phyloP scores from a whole-genome alignment of 2,888 invertebrate genomes.

The Mellilla xanthometata region DNA sequence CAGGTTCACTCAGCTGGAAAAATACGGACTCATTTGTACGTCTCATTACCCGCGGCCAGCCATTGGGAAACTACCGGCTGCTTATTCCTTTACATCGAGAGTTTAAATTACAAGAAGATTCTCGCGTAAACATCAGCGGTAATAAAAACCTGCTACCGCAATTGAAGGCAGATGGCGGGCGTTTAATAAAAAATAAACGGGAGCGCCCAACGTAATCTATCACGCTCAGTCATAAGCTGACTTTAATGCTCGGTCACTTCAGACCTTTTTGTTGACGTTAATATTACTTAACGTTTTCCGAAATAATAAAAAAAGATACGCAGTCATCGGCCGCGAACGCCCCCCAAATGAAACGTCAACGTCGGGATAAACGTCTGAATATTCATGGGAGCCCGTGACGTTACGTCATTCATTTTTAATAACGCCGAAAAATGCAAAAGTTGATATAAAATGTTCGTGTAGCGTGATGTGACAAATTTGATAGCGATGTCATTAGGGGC shows the following conservation, averaged over 20 bases:
- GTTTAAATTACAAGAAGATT: constrained; percentile 38
- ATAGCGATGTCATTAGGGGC: constrained; percentile 22
- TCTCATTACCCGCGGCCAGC: constrained; percentile 33
- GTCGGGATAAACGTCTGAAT: constrained; percentile 60
- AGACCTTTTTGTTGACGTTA: constrained; percentile 77
- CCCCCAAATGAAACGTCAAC: constrained; percentile 67
- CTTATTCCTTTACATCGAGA: constrained; percentile 36
- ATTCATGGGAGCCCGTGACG: constrained; percentile 44
- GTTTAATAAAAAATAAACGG: constrained; percentile 77
- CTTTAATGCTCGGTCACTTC: constrained; percentile 80
- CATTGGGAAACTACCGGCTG: constrained; percentile 29
- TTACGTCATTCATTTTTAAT: constrained; percentile 42
- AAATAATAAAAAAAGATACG: constrained; percentile 57
- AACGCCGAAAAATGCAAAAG: constrained; percentile 44
- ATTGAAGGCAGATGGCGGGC: constrained; percentile 70
- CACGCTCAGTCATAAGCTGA: constrained; percentile 78
- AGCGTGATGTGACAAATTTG: constrained; percentile 25
- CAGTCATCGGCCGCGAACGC: constrained; percentile 60
- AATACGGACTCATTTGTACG: constrained; percentile 37
- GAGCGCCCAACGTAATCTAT: constrained; percentile 68
- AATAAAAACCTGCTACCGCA: constrained; percentile 69
- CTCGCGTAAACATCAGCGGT: constrained; percentile 46
- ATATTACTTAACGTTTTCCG: constrained; percentile 67
- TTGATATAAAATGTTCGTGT: constrained; percentile 39
- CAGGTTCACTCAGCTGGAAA: constrained; percentile 30